A percentile compares a stretch with the other conserved stretches of the same genome.
Evolutionary conservation across 2,113 vertebrate genomes (phyloP).

Genomic region (Lepisosteus oculatus): DNA sequence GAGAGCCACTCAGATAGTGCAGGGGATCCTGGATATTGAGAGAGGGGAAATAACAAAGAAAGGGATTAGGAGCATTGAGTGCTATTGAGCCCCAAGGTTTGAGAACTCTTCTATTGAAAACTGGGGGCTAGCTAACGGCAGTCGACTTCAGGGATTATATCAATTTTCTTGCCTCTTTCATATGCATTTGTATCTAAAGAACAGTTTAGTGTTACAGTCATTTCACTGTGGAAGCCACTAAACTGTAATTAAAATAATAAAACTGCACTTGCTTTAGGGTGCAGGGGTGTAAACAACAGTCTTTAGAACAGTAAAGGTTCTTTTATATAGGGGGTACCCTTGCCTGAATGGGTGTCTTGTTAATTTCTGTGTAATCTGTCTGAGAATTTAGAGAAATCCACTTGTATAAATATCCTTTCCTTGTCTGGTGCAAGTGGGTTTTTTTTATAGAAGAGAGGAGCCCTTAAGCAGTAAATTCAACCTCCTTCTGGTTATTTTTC

Average conservation of each 20-base stretch:
- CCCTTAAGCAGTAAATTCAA: conserved; percentile 10
- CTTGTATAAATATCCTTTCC: background rate
- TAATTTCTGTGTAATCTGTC: conserved; percentile 1
- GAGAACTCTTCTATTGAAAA: conserved; percentile 61
- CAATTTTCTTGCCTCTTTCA: conserved; percentile 49
- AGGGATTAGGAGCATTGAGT: conserved; percentile 62
- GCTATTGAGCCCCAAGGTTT: conserved; percentile 60
- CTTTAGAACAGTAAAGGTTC: background rate
- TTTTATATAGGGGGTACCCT: background rate
- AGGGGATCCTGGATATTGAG: conserved; percentile 64
- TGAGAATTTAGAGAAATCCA: conserved; percentile 7
- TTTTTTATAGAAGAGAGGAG: background rate
- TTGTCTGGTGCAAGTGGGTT: background rate
- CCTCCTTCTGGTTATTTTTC: conserved; percentile 7
- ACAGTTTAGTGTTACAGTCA: background rate
- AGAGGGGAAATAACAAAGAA: conserved; percentile 64
- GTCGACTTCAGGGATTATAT: conserved; percentile 55
- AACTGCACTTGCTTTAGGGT: background rate
- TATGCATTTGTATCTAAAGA: background rate
- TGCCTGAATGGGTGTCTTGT: background rate
- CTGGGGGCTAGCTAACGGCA: conserved; percentile 54
- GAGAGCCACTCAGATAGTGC: conserved; percentile 54
- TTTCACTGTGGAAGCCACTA: background rate
- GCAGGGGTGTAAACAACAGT: background rate
- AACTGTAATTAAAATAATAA: conserved; percentile 10